A percentile compares a stretch with the other conserved stretches of the same genome.
phyloP scores from a whole-genome alignment of 2,797 vertebrate genomes.

The Onychomys arenicola region DNA sequence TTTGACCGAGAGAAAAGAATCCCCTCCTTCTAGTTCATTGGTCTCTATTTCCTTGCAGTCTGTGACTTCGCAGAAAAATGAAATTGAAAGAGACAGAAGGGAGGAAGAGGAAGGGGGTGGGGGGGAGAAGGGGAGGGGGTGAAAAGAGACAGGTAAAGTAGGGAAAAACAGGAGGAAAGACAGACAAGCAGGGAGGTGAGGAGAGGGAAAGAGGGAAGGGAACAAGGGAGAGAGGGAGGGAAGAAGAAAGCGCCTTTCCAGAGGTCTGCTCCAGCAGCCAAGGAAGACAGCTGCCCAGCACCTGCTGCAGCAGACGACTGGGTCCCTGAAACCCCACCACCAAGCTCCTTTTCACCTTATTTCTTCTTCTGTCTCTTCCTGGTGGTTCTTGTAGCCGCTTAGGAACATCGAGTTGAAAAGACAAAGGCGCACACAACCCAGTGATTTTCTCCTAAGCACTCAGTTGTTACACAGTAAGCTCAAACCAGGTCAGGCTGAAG shows the following conservation, averaged over 20 bases:
- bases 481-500: not conserved
- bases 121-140: accelerated
- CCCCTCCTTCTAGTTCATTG: constrained; percentile 11
- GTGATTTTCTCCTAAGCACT: constrained; percentile 65
- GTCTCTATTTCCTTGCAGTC: not conserved
- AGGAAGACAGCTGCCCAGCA: not conserved
- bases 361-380: constrained; percentile 70
- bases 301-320: not conserved
- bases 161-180: too few species aligned
- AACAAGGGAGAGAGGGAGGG: not conserved
- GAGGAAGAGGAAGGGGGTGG: too few species aligned
- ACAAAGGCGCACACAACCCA: not conserved
- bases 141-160: not conserved
- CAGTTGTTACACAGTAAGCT: not conserved
- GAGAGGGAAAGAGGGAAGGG: not conserved
- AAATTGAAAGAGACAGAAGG: not conserved
- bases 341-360: constrained; percentile 65
- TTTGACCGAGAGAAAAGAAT: constrained; percentile 14
- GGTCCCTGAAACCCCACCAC: constrained; percentile 66
- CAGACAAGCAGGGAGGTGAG: not conserved
- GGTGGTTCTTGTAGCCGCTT: not conserved
- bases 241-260: not conserved
- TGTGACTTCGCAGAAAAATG: not conserved
- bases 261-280: not conserved
- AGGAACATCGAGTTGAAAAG: constrained; percentile 58